These are phyloP conservation scores for Gallinago nigripennis DNA, from an alignment of 2,797 vertebrate species.

Conservation along the genomic window DNA sequence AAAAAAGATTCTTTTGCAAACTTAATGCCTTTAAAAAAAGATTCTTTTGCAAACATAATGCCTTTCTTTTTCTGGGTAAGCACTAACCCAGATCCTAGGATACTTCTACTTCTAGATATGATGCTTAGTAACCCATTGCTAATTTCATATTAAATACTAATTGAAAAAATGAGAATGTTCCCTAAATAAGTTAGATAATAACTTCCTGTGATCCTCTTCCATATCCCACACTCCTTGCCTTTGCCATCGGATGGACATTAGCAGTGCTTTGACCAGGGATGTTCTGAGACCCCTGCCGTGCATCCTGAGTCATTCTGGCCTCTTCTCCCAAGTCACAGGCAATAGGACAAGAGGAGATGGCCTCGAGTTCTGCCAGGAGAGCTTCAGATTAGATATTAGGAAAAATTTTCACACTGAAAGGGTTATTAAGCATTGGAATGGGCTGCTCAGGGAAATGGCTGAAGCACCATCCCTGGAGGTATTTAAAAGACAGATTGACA, in stretches of 20 bases:
- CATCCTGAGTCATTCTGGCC: accelerated
- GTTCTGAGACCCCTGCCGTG: not conserved
- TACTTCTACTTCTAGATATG: not conserved
- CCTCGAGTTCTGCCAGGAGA: too few species aligned
- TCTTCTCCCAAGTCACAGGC: too few species aligned
- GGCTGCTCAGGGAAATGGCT: too few species aligned
- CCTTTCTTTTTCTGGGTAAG: not conserved
- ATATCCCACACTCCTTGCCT: not conserved
- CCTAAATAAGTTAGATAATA: not conserved
- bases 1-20: not conserved
- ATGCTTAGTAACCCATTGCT: not conserved
- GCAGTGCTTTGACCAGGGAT: not conserved
- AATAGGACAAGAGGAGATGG: too few species aligned
- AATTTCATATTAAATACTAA: not conserved
- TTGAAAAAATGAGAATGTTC: not conserved
- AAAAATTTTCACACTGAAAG: too few species aligned
- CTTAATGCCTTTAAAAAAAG: not conserved
- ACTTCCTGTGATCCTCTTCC: not conserved
- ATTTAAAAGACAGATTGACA: too few species aligned
- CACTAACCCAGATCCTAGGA: not conserved
- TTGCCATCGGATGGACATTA: not conserved
- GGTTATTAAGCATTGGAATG: too few species aligned
- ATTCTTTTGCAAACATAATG: not conserved
- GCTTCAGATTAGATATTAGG: too few species aligned
- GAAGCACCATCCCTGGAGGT: too few species aligned